phyloP scores from a whole-genome alignment of 2,797 vertebrate genomes.

The Rhabdomys pumilio region DNA sequence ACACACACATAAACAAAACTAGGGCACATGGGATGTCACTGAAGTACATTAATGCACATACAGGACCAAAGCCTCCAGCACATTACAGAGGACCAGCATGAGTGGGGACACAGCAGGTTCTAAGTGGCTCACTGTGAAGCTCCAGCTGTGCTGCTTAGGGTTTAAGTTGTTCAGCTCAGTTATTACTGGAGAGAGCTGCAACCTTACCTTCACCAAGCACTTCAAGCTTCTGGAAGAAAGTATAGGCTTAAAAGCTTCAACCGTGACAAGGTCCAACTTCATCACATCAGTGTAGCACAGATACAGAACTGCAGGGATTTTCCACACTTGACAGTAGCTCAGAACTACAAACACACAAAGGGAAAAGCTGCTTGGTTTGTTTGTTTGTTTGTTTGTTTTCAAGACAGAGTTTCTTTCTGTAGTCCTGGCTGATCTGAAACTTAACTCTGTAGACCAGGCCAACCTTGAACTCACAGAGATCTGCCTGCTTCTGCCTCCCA shows the following conservation, averaged over 20 bases:
- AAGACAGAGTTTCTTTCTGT: not conserved
- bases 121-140: not conserved
- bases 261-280: constrained; percentile 92
- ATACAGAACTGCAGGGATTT: constrained; percentile 93
- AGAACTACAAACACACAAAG: constrained; percentile 89
- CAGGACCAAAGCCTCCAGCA: not conserved
- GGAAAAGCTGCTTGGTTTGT: accelerated
- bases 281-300: constrained; percentile 95
- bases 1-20: not conserved
- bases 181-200: not conserved
- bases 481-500: not conserved
- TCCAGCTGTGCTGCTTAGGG: not conserved
- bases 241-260: constrained; percentile 93
- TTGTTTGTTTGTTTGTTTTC: not conserved
- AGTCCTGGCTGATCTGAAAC: not conserved
- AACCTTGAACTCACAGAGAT: not conserved
- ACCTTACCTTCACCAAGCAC: constrained; percentile 92
- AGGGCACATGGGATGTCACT: accelerated
- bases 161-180: not conserved
- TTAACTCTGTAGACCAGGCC: not conserved
- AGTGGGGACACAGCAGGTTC: too few species aligned
- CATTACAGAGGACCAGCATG: not conserved
- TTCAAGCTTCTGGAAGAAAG: constrained; percentile 89
- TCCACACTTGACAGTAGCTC: constrained; percentile 95
- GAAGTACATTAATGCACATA: not conserved